A percentile compares a stretch with the other conserved stretches of the same genome.
phyloP scores from a whole-genome alignment of 2,888 invertebrate species.

The Mantis religiosa region DNA sequence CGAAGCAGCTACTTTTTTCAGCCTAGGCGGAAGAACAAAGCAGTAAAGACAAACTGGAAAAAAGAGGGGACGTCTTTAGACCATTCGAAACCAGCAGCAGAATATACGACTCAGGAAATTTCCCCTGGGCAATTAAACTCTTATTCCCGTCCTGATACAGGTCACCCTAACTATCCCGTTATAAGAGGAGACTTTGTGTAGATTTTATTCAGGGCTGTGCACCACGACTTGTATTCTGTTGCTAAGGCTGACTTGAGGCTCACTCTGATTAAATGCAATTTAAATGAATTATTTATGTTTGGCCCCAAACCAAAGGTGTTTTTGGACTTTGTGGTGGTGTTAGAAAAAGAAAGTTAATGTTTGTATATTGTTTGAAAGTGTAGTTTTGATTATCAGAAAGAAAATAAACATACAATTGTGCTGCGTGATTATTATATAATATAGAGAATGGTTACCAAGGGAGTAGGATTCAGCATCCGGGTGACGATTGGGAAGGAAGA shows the following conservation, averaged over 20 bases:
- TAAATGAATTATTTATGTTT: too few relatives aligned
- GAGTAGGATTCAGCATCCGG: too few relatives aligned
- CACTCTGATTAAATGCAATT: too few relatives aligned
- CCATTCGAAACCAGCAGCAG: background rate
- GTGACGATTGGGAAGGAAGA: too few relatives aligned
- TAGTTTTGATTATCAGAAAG: too few relatives aligned
- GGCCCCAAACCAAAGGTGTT: too few relatives aligned
- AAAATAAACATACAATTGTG: too few relatives aligned
- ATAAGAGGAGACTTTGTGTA: background rate
- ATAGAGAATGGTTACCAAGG: too few relatives aligned
- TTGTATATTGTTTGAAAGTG: too few relatives aligned
- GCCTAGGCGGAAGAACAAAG: background rate
- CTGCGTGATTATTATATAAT: too few relatives aligned
- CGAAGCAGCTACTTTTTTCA: background rate
- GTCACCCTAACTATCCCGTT: background rate
- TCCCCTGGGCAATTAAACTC: constrained; percentile 13
- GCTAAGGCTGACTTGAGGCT: background rate
- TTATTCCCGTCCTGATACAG: background rate
- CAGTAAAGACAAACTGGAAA: background rate
- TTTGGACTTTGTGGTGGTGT: too few relatives aligned
- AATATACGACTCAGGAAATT: constrained; percentile 1
- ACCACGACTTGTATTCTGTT: background rate
- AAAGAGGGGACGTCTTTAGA: background rate
- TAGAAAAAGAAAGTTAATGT: too few relatives aligned
- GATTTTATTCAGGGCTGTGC: background rate